Base-by-base conservation (phyloP, 53 echinoderm and acorn worm genomes). In the Mesocentrotus franciscanus region DNA sequence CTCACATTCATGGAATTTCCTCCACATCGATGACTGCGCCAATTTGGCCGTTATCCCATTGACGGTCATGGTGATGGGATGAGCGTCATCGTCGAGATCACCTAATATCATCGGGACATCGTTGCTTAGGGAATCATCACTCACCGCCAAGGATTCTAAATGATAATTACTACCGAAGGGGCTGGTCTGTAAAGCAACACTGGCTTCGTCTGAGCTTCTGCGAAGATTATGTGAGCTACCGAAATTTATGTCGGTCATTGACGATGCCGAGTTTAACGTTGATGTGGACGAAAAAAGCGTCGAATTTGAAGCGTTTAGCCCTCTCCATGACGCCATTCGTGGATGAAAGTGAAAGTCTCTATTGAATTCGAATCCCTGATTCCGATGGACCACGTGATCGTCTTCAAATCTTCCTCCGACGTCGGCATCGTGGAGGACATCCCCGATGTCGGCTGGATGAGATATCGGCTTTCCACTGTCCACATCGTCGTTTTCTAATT, bases 11-110 rank as follows among this genome's bases (percentile, higher is more conserved):
- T 97, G 61, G 90, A 98, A 98, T 56, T 95, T 89, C 24, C 78
- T 96, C 98, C 98, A 98, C 74, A 98, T 92, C 10, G 92, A 89
- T 0, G 98, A 95, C 71, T 98, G 96, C 11, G 92, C 93, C 90
- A 98, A 76, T 12, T 96, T 61, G 13, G 96, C 96, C 8, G 95
- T 96, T 16, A 98, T 96, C 9, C 96, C 98, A 66, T 94, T 33
- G 42, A 94, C 94, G 10, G 81, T 94, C 29, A 36, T 22, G 35
- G 61, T 35, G 61, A 94, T 66, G 13, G 94, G 83, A 56, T 72
- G 49, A 39, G 12, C 29, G 75, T 75, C 66, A 70, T 92, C 76
- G 59, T 75, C 93, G 56, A 75, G 2, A 76, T 76, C 76, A 24
- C 74, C 26, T 9, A 56, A 10, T 56, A 49, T 49, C 30, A 93